Evolutionary conservation across 2,797 vertebrate genomes (phyloP).

Genomic region (Poecile montanus): DNA sequence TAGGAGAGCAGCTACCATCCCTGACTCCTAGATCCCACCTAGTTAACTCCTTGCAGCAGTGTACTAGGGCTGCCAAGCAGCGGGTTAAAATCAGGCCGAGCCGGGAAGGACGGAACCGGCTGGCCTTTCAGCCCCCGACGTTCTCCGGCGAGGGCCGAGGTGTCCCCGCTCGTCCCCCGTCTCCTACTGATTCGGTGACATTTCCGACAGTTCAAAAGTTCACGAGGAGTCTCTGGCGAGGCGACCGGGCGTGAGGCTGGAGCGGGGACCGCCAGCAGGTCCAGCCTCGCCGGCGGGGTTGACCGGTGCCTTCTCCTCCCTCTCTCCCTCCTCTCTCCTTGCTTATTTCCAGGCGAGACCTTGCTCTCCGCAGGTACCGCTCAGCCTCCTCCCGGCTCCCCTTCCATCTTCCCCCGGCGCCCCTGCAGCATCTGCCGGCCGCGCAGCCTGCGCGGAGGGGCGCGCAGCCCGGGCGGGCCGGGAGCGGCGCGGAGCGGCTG

Average conservation of each 20-base stretch:
- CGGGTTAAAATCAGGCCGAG: background rate
- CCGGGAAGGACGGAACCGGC: background rate
- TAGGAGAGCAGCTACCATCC: conserved; percentile 34
- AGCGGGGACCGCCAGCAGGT: background rate
- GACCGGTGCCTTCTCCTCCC: background rate
- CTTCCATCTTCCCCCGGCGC: background rate
- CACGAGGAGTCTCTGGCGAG: background rate
- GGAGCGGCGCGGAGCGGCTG: background rate
- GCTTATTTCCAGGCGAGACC: background rate
- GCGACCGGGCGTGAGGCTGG: background rate
- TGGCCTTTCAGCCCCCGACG: background rate
- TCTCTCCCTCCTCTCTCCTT: background rate
- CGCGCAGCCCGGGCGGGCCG: background rate
- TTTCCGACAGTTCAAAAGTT: conserved; percentile 15
- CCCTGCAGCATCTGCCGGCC: background rate
- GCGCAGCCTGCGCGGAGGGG: background rate
- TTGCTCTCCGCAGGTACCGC: conserved; percentile 13
- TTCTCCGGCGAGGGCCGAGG: background rate
- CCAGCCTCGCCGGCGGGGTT: background rate
- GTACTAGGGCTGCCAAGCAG: background rate
- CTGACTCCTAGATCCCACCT: conserved; percentile 37
- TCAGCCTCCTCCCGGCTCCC: background rate
- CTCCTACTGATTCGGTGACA: background rate
- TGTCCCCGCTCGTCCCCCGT: background rate
- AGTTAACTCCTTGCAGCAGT: conserved; percentile 39